A percentile compares a stretch with the other conserved stretches of the same genome.
Evolutionary conservation across 2,797 vertebrate genomes (phyloP).

Genomic region (Microctenopoma steveboyesi): DNA sequence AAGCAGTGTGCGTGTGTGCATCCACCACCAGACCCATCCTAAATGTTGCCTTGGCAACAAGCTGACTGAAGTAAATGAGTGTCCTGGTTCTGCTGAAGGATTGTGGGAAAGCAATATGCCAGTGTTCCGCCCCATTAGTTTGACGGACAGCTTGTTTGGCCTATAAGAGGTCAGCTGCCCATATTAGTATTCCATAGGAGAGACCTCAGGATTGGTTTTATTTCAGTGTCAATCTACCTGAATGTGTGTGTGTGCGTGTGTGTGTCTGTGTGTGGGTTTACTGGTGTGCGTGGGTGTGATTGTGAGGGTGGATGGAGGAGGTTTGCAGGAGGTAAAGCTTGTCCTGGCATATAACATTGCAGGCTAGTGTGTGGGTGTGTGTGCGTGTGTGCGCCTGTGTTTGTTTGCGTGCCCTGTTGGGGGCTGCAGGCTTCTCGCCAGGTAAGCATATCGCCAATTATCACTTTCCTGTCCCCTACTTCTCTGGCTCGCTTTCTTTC

Average conservation of each 20-base stretch:
- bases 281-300: conserved; percentile 33
- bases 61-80: conserved; percentile 83
- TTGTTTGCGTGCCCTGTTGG: conserved; percentile 57
- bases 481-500: conserved; percentile 14
- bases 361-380: conserved; percentile 34
- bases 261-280: conserved; percentile 18
- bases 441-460: conserved; percentile 86
- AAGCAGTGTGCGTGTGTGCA: conserved; percentile 49
- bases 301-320: conserved; percentile 26
- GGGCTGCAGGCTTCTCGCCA: conserved; percentile 76
- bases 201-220: conserved; percentile 75
- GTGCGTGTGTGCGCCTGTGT: conserved; percentile 30
- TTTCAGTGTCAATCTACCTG: conserved; percentile 74
- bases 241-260: conserved; percentile 34
- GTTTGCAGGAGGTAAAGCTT: conserved; percentile 49
- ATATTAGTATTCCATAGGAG: conserved; percentile 80
- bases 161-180: conserved; percentile 81
- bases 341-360: conserved; percentile 55
- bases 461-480: conserved; percentile 75
- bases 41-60: conserved; percentile 84
- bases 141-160: conserved; percentile 82
- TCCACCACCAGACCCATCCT: conserved; percentile 71
- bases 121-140: conserved; percentile 83
- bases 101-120: conserved; percentile 84
- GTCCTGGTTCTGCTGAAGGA: conserved; percentile 79